These are phyloP conservation scores for Sceloporus tristichus DNA, from an alignment of 2,113 vertebrate genomes.

Conservation along the genomic window DNA sequence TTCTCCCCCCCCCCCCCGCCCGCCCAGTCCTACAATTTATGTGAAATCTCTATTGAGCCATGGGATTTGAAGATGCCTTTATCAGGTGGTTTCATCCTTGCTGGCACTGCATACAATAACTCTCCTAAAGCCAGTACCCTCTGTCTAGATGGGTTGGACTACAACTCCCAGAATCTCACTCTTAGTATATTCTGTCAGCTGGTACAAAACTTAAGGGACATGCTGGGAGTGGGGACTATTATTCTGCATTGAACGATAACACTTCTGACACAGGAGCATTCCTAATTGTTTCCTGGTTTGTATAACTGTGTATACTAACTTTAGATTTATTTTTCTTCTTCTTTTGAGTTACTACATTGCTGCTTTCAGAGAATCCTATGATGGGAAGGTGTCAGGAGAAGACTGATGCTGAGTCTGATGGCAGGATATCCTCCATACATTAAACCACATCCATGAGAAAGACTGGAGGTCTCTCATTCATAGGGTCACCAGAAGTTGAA, in stretches of 20 bases:
- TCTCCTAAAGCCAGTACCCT: background rate
- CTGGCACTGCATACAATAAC: background rate
- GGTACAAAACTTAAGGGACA: background rate
- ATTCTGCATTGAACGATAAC: background rate
- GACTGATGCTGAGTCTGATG: background rate
- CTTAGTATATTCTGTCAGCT: background rate
- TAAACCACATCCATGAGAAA: background rate
- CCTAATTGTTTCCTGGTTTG: background rate
- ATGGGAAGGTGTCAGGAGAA: background rate
- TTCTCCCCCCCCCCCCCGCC: background rate
- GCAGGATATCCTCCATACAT: background rate
- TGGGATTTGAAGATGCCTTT: background rate
- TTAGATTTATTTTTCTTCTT: no score
- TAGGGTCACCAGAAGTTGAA: no score
- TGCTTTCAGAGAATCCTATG: background rate
- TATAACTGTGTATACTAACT: no score
- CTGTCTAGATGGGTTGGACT: background rate
- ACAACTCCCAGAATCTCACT: background rate
- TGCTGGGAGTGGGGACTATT: background rate
- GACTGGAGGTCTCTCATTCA: no score
- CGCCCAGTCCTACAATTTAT: background rate
- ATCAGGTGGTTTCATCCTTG: background rate
- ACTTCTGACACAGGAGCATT: conserved; percentile 14
- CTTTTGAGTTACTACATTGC: no score
- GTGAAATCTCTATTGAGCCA: background rate